These are phyloP conservation scores for Orius laevigatus DNA, from an alignment of 1,140 invertebrate species.

Conservation along the genomic window DNA sequence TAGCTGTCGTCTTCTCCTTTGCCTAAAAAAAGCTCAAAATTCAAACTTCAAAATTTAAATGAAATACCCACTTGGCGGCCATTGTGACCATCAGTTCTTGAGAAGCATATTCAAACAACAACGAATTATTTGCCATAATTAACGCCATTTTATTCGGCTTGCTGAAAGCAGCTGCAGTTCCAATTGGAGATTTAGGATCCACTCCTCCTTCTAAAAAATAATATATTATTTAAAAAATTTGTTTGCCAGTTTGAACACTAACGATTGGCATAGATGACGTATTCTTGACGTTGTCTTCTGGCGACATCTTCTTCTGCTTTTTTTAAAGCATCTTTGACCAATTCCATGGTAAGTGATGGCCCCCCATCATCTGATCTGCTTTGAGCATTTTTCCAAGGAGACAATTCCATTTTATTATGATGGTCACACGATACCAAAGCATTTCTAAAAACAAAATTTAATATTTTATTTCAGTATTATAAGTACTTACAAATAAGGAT, in stretches of 20 bases:
- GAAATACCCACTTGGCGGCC: constrained; percentile 31
- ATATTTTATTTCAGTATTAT: constrained; percentile 3
- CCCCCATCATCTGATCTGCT: constrained; percentile 21
- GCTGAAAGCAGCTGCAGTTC: constrained; percentile 71
- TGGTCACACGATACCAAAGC: constrained; percentile 59
- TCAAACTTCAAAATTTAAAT: background rate
- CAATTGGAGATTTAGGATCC: constrained; percentile 69
- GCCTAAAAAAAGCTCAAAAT: constrained; percentile 20
- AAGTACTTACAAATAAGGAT: constrained; percentile 60
- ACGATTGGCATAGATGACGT: constrained; percentile 53
- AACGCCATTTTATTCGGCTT: constrained; percentile 71
- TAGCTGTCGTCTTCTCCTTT: constrained; percentile 45
- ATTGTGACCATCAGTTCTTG: constrained; percentile 60
- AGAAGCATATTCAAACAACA: constrained; percentile 74
- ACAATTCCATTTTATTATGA: constrained; percentile 42
- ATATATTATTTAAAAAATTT: background rate
- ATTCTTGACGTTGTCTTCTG: constrained; percentile 53
- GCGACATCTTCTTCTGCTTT: constrained; percentile 57
- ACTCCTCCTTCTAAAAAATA: constrained; percentile 44
- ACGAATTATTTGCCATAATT: constrained; percentile 64
- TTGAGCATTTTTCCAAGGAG: constrained; percentile 33
- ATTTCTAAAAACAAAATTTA: constrained; percentile 37
- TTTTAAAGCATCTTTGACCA: constrained; percentile 44
- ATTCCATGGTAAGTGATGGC: constrained; percentile 28
- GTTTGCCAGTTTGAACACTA: constrained; percentile 21